These are phyloP conservation scores for Dendronephthya gigantea DNA, from an alignment of 64 coral and sea anemone species.

Conservation along the genomic window DNA sequence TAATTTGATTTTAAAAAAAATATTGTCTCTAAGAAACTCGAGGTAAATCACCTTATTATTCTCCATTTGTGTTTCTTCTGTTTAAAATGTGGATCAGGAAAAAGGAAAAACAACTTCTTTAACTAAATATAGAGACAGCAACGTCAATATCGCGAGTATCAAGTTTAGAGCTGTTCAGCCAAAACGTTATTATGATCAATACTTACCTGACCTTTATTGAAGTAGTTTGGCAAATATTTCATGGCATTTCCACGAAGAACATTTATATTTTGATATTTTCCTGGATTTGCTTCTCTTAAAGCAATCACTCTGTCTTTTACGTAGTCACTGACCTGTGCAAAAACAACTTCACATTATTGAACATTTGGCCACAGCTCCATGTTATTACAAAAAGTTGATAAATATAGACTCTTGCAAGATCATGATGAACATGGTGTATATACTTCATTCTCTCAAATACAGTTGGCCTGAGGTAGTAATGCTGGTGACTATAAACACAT, in stretches of 20 bases:
- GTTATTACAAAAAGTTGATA: no score
- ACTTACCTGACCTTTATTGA: conserved; percentile 84
- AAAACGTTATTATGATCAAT: no score
- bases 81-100: conserved; percentile 99
- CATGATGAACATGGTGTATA: no score
- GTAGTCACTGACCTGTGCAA: conserved; percentile 83
- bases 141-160: not conserved
- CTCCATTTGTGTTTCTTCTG: conserved; percentile 97
- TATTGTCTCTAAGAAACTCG: not conserved
- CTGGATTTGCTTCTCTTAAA: conserved; percentile 60
- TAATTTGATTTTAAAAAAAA: no score
- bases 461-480: no score
- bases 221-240: conserved; percentile 98
- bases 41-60: conserved; percentile 46
- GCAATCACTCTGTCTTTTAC: conserved; percentile 88
- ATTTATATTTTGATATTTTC: conserved; percentile 85
- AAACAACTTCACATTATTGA: not conserved
- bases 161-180: no score
- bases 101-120: conserved; percentile 92
- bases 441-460: no score
- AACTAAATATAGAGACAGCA: conserved; percentile 39
- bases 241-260: conserved; percentile 93
- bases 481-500: no score
- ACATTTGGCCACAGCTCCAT: not conserved
- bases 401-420: no score